phyloP scores from a whole-genome alignment of 2,113 vertebrate species.

The Ptyas mucosa region DNA sequence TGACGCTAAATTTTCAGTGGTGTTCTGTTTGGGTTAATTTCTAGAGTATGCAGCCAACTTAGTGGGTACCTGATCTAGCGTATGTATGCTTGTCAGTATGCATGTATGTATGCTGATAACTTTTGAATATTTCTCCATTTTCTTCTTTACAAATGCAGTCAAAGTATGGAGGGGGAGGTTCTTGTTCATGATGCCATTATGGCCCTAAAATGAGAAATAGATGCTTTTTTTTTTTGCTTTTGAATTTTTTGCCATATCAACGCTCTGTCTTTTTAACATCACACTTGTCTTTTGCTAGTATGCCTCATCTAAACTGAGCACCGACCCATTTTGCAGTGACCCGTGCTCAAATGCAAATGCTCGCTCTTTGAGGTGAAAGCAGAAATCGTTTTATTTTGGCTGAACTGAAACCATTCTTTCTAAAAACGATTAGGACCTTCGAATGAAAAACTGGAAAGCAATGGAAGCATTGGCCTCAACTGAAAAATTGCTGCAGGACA shows the following conservation, averaged over 20 bases:
- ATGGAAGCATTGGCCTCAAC: constrained; percentile 99
- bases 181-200: background rate
- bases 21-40: background rate
- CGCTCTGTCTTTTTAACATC: constrained; percentile 49
- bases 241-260: constrained; percentile 37
- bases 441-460: constrained; percentile 99
- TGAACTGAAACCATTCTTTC: constrained; percentile 97
- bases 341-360: constrained; percentile 73
- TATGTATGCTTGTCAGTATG: constrained; percentile 54
- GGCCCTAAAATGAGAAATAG: constrained; percentile 17
- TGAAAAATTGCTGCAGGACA: constrained; percentile 99
- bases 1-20: too few relatives aligned
- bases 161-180: constrained; percentile 41
- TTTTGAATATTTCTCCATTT: constrained; percentile 62
- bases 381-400: constrained; percentile 68
- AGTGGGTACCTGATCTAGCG: background rate
- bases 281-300: constrained; percentile 57
- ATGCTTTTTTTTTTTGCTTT: constrained; percentile 35
- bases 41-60: background rate
- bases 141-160: constrained; percentile 63
- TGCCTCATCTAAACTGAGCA: constrained; percentile 36
- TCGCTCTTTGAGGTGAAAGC: constrained; percentile 64
- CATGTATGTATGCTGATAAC: constrained; percentile 60
- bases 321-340: constrained; percentile 68
- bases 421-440: constrained; percentile 99